Conservation (phyloP, 2,888 invertebrate genomes). For the Euplagia quadripunctaria region DNA sequence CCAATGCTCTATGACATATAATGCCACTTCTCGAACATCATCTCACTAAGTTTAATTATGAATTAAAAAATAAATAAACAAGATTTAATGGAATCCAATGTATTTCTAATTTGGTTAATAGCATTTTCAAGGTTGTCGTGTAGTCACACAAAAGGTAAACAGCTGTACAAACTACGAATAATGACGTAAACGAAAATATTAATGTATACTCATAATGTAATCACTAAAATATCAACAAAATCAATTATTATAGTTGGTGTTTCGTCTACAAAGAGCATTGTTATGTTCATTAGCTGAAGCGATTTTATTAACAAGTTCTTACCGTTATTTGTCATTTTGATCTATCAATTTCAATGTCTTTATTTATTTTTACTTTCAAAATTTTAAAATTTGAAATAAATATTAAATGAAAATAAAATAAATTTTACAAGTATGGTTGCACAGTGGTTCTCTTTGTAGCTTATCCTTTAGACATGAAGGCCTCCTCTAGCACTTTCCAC, state of each 20-base stretch:
- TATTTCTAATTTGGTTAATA: slow-evolving; percentile 4
- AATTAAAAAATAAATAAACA: not conserved
- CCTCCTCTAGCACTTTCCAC: too few species aligned
- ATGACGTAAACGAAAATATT: slow-evolving; percentile 52
- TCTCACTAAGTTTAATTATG: too few species aligned
- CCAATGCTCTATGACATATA: not conserved
- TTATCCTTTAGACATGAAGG: not conserved
- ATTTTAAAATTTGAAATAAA: not conserved
- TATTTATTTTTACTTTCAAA: not conserved
- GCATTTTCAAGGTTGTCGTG: slow-evolving; percentile 11
- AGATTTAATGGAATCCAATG: not conserved
- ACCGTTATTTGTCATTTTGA: too few species aligned
- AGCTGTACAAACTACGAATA: slow-evolving; percentile 51
- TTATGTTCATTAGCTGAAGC: not conserved
- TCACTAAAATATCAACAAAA: slow-evolving; percentile 10
- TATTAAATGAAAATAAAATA: not conserved
- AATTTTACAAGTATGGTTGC: not conserved
- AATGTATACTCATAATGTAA: slow-evolving; percentile 22
- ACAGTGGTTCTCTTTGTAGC: not conserved
- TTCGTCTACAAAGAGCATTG: not conserved
- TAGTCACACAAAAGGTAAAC: slow-evolving; percentile 5
- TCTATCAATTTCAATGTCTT: not conserved
- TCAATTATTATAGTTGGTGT: slow-evolving; percentile 9
- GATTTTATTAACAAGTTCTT: not conserved
- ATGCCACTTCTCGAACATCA: not conserved